phyloP scores from a whole-genome alignment of 2,113 vertebrate genomes.

The Hippocampus abdominalis region DNA sequence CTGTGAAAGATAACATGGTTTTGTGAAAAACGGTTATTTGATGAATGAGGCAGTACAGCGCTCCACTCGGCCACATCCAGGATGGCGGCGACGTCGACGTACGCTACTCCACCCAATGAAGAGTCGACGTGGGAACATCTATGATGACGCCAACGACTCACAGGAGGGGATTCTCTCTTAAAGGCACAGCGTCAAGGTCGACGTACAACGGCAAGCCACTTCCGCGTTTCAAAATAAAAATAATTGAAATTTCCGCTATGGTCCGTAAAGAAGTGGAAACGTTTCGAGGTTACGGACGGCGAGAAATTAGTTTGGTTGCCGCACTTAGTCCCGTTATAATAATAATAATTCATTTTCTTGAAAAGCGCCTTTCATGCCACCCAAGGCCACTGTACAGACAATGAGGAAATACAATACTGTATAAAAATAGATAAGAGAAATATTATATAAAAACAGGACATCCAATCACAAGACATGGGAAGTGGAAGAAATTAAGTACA shows the following conservation, averaged over 20 bases:
- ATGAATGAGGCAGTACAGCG: not conserved
- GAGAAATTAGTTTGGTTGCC: too few species aligned
- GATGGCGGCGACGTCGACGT: not conserved
- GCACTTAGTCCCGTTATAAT: too few species aligned
- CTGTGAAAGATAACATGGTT: not conserved
- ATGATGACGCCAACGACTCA: not conserved
- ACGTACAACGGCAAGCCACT: accelerated
- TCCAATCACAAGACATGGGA: too few species aligned
- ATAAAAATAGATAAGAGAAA: too few species aligned
- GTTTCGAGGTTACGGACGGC: not conserved
- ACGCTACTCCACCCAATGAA: not conserved
- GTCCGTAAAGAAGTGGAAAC: not conserved
- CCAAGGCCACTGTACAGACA: too few species aligned
- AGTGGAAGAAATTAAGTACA: too few species aligned
- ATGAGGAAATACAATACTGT: too few species aligned
- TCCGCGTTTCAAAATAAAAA: constrained; percentile 46
- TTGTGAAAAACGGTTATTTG: not conserved
- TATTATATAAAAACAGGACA: too few species aligned
- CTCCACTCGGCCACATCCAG: not conserved
- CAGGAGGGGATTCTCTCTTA: constrained; percentile 47
- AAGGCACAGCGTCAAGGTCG: constrained; percentile 10
- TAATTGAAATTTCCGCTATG: constrained; percentile 21
- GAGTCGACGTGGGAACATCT: not conserved
- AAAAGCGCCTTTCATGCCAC: too few species aligned
- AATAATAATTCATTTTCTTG: too few species aligned